Evolutionary conservation across 92 coral and sea anemone species (phyloP).

Genomic region (Scolanthus callimorphus): DNA sequence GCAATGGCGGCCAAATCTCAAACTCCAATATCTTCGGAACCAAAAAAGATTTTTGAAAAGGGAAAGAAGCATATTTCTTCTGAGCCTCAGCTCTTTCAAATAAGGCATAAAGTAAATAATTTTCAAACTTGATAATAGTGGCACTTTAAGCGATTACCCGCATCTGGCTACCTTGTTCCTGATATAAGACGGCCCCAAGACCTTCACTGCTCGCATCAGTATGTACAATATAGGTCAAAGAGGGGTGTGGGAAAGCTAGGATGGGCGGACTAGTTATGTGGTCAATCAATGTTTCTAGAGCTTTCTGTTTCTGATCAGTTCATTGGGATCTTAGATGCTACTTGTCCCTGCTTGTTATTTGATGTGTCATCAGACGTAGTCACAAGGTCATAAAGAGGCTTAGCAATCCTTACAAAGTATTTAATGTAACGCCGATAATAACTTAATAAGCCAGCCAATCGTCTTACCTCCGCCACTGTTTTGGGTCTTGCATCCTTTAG

Average conservation of each 20-base stretch:
- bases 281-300: not conserved
- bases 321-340: not conserved
- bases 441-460: not conserved
- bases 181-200: constrained; percentile 1
- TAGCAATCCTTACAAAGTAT: not conserved
- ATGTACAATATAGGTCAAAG: not conserved
- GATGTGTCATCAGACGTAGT: not conserved
- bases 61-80: no score
- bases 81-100: no score
- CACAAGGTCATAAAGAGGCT: constrained; percentile 3
- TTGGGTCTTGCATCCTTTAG: constrained; percentile 1
- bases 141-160: constrained; percentile 21
- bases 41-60: no score
- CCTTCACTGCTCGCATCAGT: not conserved
- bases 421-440: constrained; percentile 4
- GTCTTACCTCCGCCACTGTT: constrained; percentile 2
- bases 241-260: not conserved
- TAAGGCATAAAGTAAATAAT: no score
- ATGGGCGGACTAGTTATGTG: not conserved
- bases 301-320: not conserved
- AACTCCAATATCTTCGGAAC: no score
- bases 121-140: no score
- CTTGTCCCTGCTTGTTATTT: not conserved
- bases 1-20: no score
- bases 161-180: not conserved